Base-by-base conservation (phyloP, 2,888 invertebrate genomes). In the Cancer borealis region DNA sequence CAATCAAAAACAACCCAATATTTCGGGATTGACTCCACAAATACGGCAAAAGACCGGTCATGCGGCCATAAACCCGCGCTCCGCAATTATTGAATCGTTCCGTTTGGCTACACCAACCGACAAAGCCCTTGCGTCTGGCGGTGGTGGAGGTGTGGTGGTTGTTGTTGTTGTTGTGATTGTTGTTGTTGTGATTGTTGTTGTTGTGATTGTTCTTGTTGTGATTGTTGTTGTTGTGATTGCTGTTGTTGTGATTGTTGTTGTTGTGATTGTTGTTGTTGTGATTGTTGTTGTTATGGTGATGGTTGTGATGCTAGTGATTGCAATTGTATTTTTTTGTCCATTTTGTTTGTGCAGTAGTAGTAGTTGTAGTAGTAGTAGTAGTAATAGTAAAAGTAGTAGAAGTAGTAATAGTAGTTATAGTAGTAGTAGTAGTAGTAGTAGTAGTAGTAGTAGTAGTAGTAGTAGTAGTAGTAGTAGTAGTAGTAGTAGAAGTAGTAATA, bases 1-100 rank as follows among this genome's bases (percentile, higher is more conserved):
- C 92, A 92, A 92, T 92, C 92, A 92, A 89, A 92, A 92, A 92
- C 92, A 92, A 73, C 89, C 73, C 92, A 89, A 92, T 92, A 92
- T 92, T 92, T 73, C 66, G 54, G 92, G 92, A 89, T 89, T 88
- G 89, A 84, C 84, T 88, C 92, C 73, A 26, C 89, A 92, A 92
- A 92, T 92, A 92, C 92, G 92, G 87, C 89, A 92, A 92, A 92
- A 92, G 92, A 30, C 89, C 54, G 89, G 92, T 89, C 92, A 92
- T 88, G 92, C 92, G 46, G 73, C 88, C 89, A 73, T 92, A 92
- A 92, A 89, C 92, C 92, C 92, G 46, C 88, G 89, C 92, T 30
- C 89, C 92, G 73, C 92, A 66, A 89, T 92, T 92, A 92, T 92
- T 88, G 92, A 92, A 92, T 88, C 88, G 92, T 92, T 92, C 92